Percentiles rank a stretch among this genome's conserved stretches.
Evolutionary conservation across 2,113 vertebrate species (phyloP).

Genomic region (Leptobrachium ailaonicum): DNA sequence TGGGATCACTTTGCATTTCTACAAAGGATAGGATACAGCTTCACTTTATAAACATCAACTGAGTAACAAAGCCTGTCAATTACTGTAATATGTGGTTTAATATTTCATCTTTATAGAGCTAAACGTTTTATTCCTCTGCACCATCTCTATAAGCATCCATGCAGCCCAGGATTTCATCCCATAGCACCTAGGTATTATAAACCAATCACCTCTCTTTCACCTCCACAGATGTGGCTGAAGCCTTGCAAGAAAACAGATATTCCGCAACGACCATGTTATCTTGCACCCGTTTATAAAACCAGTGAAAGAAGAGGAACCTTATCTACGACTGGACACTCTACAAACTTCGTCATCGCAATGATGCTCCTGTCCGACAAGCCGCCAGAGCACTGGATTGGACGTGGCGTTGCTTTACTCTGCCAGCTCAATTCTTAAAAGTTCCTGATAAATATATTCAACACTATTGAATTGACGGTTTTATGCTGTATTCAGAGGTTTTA

Average conservation of each 20-base stretch:
- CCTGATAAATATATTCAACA: no score
- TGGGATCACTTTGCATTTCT: no score
- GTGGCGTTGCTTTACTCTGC: conserved; percentile 79
- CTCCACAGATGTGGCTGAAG: conserved; percentile 83
- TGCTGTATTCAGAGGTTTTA: no score
- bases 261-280: conserved; percentile 70
- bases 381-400: conserved; percentile 78
- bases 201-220: not conserved
- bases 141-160: no score
- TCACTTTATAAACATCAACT: no score
- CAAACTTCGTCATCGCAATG: conserved; percentile 83
- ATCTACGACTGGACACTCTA: conserved; percentile 87
- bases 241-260: conserved; percentile 74
- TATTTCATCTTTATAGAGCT: no score
- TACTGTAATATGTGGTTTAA: no score
- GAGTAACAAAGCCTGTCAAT: no score
- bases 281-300: conserved; percentile 82
- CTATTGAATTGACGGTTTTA: no score
- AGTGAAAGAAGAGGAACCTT: conserved; percentile 81
- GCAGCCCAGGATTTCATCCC: no score
- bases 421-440: conserved; percentile 76
- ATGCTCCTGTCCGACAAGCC: conserved; percentile 73
- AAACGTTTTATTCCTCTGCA: no score
- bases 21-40: no score
- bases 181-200: not conserved